phyloP scores from a whole-genome alignment of 2,113 vertebrate genomes.

The Colaptes auratus region DNA sequence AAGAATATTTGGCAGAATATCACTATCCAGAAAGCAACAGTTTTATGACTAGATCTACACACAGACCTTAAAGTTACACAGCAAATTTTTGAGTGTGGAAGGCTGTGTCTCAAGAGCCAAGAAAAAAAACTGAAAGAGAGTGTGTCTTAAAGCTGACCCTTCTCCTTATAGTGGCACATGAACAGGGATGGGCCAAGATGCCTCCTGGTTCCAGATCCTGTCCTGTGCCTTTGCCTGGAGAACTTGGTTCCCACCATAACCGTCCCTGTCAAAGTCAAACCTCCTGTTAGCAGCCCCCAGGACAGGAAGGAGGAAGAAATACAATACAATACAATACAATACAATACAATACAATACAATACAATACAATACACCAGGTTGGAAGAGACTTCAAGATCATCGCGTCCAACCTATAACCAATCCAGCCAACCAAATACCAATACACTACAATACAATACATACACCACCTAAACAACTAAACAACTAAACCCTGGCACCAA shows the following conservation, averaged over 20 bases:
- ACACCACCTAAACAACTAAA: too few species aligned
- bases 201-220: rapidly evolving
- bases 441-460: too few species aligned
- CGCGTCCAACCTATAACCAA: too few species aligned
- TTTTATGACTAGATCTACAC: background rate
- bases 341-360: too few species aligned
- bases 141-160: background rate
- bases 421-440: too few species aligned
- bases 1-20: background rate
- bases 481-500: too few species aligned
- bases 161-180: background rate
- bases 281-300: background rate
- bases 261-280: background rate
- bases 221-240: background rate
- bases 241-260: too few species aligned
- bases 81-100: background rate
- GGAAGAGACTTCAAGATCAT: too few species aligned
- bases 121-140: background rate
- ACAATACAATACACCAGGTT: too few species aligned
- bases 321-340: too few species aligned
- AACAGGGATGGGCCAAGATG: rapidly evolving
- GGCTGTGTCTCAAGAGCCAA: background rate
- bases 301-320: background rate
- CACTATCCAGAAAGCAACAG: background rate
- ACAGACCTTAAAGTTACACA: background rate